phyloP scores from a whole-genome alignment of 2,888 invertebrate species.

The Trypoxylon attenuatum region DNA sequence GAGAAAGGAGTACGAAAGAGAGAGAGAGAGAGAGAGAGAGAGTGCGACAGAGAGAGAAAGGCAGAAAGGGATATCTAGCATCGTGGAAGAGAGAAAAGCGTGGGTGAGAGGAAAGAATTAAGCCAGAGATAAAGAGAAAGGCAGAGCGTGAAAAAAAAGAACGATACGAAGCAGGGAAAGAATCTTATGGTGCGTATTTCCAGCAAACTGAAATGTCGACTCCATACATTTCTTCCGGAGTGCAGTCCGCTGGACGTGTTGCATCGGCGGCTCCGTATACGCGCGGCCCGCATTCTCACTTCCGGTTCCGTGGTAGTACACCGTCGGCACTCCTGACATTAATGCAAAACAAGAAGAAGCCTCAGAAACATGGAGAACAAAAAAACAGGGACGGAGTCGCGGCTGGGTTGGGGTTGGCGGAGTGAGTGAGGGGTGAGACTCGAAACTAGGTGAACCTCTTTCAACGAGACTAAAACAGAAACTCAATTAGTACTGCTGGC shows the following conservation, averaged over 20 bases:
- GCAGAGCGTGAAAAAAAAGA: not conserved
- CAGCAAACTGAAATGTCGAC: conserved; percentile 63
- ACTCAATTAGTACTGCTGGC: not conserved
- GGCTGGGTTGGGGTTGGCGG: not conserved
- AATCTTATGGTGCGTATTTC: conserved; percentile 30
- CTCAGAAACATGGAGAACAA: conserved; percentile 53
- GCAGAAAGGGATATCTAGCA: too few relatives aligned
- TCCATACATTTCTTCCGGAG: conserved; percentile 72
- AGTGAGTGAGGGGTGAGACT: not conserved
- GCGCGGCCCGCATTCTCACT: conserved; percentile 65
- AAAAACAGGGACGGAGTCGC: conserved; percentile 19
- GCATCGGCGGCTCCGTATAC: conserved; percentile 68
- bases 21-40: too few relatives aligned
- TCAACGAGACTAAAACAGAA: not conserved
- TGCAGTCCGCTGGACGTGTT: conserved; percentile 68
- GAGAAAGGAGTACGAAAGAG: too few relatives aligned
- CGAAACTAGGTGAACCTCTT: not conserved
- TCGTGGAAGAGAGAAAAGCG: conserved; percentile 55
- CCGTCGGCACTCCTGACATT: conserved; percentile 69
- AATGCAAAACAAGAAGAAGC: conserved; percentile 63
- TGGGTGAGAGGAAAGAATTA: conserved; percentile 15
- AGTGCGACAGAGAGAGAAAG: too few relatives aligned
- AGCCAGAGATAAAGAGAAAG: not conserved
- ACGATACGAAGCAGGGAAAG: too few relatives aligned
- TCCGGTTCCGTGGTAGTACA: conserved; percentile 70